Evolutionary conservation across 2,888 invertebrate genomes (phyloP).

Genomic region (Caenorhabditis sinica): DNA sequence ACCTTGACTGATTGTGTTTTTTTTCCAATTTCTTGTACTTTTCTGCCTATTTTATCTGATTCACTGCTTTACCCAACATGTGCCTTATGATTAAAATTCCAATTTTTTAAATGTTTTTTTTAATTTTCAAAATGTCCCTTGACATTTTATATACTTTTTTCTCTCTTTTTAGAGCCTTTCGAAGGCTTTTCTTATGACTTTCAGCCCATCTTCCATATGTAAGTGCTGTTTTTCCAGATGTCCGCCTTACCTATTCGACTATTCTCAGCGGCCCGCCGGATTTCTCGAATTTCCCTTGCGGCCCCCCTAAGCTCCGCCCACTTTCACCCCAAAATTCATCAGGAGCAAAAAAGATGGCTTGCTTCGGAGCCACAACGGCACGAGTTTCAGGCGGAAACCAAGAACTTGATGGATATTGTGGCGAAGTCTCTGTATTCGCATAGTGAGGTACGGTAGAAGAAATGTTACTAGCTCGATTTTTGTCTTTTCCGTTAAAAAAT

Average conservation of each 20-base stretch:
- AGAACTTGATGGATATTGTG: constrained; percentile 96
- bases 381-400: constrained; percentile 97
- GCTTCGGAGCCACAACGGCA: constrained; percentile 86
- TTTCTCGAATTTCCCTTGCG: constrained; percentile 8
- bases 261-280: background rate
- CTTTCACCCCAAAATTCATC: background rate
- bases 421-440: constrained; percentile 97
- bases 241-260: background rate
- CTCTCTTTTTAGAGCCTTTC: background rate
- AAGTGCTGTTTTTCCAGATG: constrained; percentile 20
- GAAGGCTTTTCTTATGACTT: too few relatives aligned
- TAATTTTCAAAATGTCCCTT: background rate
- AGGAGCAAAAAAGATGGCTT: constrained; percentile 32
- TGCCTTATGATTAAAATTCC: background rate
- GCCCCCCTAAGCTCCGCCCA: constrained; percentile 33
- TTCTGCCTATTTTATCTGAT: too few relatives aligned
- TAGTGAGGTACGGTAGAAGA: constrained; percentile 89
- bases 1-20: background rate
- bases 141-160: background rate
- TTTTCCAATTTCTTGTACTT: background rate
- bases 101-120: background rate
- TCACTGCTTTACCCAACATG: too few relatives aligned
- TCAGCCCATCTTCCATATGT: too few relatives aligned
- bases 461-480: too few relatives aligned
- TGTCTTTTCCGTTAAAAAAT: too few relatives aligned